Base-by-base conservation (phyloP, 2,113 vertebrate genomes). In the Tonatia bakeri region DNA sequence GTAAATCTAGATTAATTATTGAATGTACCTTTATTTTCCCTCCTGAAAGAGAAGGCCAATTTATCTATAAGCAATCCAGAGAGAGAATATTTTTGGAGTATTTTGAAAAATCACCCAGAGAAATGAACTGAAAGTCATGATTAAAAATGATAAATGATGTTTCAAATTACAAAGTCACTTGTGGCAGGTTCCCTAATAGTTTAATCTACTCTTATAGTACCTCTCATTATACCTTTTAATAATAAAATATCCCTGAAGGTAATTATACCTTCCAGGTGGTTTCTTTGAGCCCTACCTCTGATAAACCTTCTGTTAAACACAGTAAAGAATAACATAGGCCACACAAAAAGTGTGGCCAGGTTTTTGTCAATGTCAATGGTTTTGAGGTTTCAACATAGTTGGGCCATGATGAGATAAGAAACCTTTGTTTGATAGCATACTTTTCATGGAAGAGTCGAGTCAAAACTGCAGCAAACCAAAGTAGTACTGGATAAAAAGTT, bases 221-320 rank as follows among this genome's bases (percentile, higher is more conserved):
- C 61, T 92, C 79, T 97, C 79, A 97, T 97, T 98, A 97, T 86
- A 90, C 54, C 31, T 92, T 96, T 97, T 97, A 97, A 97, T 98
- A 97, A 97, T 97, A 95, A 96, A 98, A 91, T 94, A 94, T 72
- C 79, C 70, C 93, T 87, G 64, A 77, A 97, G 91, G 69, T 97
- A 96, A 97, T 98, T 97, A 96, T 96, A 79, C 64, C 83, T 97
- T 95, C 91, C 56, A 73, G 95, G 96, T 93, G 67, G 79, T 92
- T 85, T 94, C 86, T 92, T 84, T 70, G 47, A 89, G 67, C 13
- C 40, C 77, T 93, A 13, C 77, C 73, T 90, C 72, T 65, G 31
- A 75, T 94, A 95, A 94, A 84, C 52, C 54, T 87, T 87, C 79
- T 89, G 11, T 87, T 83, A 94, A 84, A 77, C 75, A 20, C 38